Conservation (phyloP, 1,140 invertebrate species). For the Cepaea nemoralis region DNA sequence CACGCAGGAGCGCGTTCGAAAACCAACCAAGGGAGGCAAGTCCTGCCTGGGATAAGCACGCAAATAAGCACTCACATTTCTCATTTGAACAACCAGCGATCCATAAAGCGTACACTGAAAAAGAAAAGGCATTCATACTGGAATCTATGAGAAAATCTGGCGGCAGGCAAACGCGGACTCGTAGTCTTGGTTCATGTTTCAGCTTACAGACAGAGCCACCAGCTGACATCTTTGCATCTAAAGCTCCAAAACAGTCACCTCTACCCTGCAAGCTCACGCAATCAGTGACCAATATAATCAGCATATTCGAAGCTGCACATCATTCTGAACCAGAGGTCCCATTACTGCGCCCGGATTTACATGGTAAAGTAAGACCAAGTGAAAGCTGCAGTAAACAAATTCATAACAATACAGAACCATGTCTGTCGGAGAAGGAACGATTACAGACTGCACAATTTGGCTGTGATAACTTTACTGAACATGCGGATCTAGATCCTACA, state of each 20-base stretch:
- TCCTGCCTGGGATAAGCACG: background rate
- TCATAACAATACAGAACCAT: background rate
- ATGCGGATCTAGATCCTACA: background rate
- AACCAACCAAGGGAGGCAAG: background rate
- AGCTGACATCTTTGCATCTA: background rate
- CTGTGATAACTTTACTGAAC: too few species aligned
- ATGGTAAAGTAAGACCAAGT: background rate
- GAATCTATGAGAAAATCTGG: constrained; percentile 4
- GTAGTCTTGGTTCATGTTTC: background rate
- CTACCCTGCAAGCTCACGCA: background rate
- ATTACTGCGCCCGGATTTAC: background rate
- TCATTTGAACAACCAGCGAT: background rate
- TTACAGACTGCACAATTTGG: background rate
- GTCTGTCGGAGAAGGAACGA: background rate
- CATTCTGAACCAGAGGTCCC: background rate
- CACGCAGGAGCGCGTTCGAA: background rate
- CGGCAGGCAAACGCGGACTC: background rate
- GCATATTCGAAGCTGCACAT: background rate
- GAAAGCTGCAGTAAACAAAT: background rate
- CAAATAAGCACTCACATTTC: background rate
- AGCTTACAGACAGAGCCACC: background rate
- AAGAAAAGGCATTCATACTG: constrained; percentile 17
- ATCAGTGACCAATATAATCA: constrained; percentile 2
- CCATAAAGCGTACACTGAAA: constrained; percentile 24
- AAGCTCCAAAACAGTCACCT: background rate